These are phyloP conservation scores for Canis aureus DNA, from an alignment of 2,113 vertebrate species.

Conservation along the genomic window DNA sequence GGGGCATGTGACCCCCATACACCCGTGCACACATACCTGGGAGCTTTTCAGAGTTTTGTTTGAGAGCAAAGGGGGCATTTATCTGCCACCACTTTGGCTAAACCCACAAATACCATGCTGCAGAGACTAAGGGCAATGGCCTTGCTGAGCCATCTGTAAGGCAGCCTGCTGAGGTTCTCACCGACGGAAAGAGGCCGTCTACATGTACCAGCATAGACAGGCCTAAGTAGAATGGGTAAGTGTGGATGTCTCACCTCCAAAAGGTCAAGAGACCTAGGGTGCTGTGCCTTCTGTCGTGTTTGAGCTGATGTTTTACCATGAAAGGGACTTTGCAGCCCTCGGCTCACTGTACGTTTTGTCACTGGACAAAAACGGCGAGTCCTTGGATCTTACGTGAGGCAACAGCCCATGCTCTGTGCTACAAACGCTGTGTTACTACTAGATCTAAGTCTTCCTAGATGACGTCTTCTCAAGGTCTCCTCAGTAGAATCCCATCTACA, in stretches of 20 bases:
- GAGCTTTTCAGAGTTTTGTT: neutral
- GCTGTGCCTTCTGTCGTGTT: neutral
- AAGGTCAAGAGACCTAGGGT: neutral
- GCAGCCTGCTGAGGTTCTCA: neutral
- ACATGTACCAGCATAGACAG: neutral
- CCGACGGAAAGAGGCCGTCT: neutral
- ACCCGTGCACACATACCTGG: neutral
- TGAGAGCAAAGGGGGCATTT: neutral
- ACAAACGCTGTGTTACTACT: neutral
- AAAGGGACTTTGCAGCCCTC: neutral
- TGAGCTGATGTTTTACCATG: neutral
- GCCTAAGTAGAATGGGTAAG: neutral
- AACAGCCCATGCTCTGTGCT: neutral
- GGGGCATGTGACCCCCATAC: neutral
- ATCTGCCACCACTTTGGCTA: neutral
- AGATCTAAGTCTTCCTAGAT: neutral
- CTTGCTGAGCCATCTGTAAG: no score
- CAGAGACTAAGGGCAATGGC: neutral
- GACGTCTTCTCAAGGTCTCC: neutral
- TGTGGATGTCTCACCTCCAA: neutral
- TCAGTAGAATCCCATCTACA: neutral
- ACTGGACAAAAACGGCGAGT: neutral
- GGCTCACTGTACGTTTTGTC: neutral
- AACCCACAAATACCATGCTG: neutral
- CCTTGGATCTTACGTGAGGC: neutral